These are phyloP conservation scores for Proctacanthus coquilletti DNA, from an alignment of 1,140 invertebrate species.

Conservation along the genomic window DNA sequence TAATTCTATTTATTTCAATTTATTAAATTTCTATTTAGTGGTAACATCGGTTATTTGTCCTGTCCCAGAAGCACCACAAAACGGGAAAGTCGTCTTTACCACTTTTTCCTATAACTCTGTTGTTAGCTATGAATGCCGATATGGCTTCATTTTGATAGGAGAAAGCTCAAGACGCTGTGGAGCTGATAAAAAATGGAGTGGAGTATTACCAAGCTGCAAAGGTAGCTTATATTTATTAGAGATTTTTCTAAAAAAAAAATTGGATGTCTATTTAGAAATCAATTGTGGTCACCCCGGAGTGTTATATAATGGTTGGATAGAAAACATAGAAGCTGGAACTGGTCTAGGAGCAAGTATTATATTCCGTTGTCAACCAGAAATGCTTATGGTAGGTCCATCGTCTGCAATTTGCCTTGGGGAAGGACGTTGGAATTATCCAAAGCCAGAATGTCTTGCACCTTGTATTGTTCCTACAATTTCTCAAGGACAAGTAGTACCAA, in stretches of 20 bases:
- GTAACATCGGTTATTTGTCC: slow-evolving; percentile 81
- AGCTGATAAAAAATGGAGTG: slow-evolving; percentile 84
- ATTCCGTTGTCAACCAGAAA: slow-evolving; percentile 84
- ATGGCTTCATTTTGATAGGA: slow-evolving; percentile 79
- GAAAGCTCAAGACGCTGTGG: slow-evolving; percentile 74
- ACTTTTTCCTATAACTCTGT: slow-evolving; percentile 89
- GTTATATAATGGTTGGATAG: slow-evolving; percentile 89
- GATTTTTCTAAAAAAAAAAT: not conserved
- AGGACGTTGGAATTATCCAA: slow-evolving; percentile 81
- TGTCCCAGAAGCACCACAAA: slow-evolving; percentile 69
- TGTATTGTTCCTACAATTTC: slow-evolving; percentile 80
- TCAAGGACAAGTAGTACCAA: slow-evolving; percentile 55
- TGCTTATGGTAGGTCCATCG: slow-evolving; percentile 76
- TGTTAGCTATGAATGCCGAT: slow-evolving; percentile 84
- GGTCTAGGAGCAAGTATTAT: slow-evolving; percentile 80
- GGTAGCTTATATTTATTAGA: slow-evolving; percentile 14
- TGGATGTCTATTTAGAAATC: slow-evolving; percentile 69
- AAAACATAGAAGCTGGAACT: slow-evolving; percentile 79
- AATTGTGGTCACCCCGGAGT: slow-evolving; percentile 82
- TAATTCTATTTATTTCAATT: not conserved
- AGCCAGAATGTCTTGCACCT: slow-evolving; percentile 80
- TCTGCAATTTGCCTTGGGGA: slow-evolving; percentile 84
- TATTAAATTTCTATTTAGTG: slow-evolving; percentile 35
- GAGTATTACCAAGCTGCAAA: slow-evolving; percentile 70
- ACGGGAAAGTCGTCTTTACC: slow-evolving; percentile 81